Evolutionary conservation across 1,140 invertebrate genomes (phyloP).

Genomic region (Drosophila sulfurigaster): DNA sequence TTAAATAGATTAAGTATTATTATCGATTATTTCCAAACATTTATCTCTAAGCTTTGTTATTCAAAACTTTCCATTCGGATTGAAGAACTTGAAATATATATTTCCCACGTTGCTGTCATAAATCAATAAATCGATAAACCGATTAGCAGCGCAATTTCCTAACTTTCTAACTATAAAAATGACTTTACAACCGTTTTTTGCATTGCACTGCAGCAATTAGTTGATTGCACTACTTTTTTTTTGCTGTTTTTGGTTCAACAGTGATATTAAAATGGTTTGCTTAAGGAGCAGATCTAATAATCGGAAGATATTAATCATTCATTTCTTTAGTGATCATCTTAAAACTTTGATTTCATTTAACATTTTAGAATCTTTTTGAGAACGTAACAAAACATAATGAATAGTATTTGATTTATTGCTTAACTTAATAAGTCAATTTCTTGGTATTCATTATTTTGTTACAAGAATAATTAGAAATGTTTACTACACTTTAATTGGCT

Average conservation of each 20-base stretch:
- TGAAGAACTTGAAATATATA: not conserved
- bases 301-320: no score
- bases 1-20: not conserved
- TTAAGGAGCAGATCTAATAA: not conserved
- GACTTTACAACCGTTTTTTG: not conserved
- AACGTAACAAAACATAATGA: no score
- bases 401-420: no score
- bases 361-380: no score
- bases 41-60: not conserved
- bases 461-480: no score
- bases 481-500: no score
- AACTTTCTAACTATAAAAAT: slow-evolving; percentile 11
- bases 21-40: not conserved
- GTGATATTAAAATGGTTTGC: not conserved
- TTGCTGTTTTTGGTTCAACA: not conserved
- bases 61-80: not conserved
- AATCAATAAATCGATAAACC: slow-evolving; percentile 8
- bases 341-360: no score
- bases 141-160: not conserved
- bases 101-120: not conserved
- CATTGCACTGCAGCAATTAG: not conserved
- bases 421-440: no score
- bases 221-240: not conserved
- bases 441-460: no score
- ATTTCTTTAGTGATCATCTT: no score